phyloP scores from a whole-genome alignment of 2,797 vertebrate genomes.

The Cottoperca gobio region DNA sequence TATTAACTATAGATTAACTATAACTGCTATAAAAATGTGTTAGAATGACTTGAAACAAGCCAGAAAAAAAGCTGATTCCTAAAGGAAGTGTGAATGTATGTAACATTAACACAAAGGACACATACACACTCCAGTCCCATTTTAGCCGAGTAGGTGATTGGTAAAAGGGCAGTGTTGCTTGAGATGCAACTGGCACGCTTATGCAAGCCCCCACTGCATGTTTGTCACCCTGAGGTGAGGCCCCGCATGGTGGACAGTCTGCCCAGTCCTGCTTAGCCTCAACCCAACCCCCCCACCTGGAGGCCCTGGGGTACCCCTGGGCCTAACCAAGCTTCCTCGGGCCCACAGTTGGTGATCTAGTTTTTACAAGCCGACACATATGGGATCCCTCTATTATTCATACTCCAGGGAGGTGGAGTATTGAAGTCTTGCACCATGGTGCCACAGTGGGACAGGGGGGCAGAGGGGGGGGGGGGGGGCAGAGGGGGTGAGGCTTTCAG shows the following conservation, averaged over 20 bases:
- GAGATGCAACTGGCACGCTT: slow-evolving; percentile 25
- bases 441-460: slow-evolving; percentile 22
- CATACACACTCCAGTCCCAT: background rate
- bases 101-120: background rate
- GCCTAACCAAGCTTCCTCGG: slow-evolving; percentile 68
- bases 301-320: slow-evolving; percentile 57
- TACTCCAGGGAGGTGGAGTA: slow-evolving; percentile 50
- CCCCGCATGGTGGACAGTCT: slow-evolving; percentile 38
- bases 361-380: slow-evolving; percentile 78
- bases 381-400: slow-evolving; percentile 80
- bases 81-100: background rate
- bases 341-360: slow-evolving; percentile 84
- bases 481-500: slow-evolving; percentile 9
- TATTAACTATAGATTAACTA: background rate
- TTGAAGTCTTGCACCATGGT: slow-evolving; percentile 50
- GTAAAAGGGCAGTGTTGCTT: slow-evolving; percentile 3
- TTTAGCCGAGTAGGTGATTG: background rate
- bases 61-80: background rate
- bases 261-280: slow-evolving; percentile 43
- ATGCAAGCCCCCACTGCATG: slow-evolving; percentile 5
- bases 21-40: background rate
- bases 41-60: background rate
- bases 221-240: slow-evolving; percentile 36
- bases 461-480: background rate
- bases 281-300: slow-evolving; percentile 6